Percentiles rank a stretch among this genome's conserved stretches.
Conservation (phyloP, 2,113 vertebrate genomes). For the Centropus bengalensis region DNA sequence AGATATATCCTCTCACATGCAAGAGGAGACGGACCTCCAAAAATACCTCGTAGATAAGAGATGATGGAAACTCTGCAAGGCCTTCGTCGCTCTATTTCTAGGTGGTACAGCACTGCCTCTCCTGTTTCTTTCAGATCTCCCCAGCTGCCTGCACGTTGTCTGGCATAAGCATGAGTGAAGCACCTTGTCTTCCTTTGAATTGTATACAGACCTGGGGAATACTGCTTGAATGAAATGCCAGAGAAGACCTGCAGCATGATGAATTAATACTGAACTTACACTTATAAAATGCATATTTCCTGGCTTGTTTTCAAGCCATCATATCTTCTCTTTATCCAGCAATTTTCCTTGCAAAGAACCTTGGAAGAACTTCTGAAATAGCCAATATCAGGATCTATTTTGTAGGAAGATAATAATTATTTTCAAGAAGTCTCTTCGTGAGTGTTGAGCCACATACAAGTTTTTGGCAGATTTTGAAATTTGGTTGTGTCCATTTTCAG, state of each 20-base stretch:
- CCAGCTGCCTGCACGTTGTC: no score
- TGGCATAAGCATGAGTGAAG: not conserved
- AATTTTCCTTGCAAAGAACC: not conserved
- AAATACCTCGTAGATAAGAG: not conserved
- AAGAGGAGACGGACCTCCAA: not conserved
- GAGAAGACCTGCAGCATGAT: not conserved
- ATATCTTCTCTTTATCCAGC: not conserved
- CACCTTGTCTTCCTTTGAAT: fast-evolving
- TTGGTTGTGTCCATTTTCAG: not conserved
- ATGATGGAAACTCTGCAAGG: not conserved
- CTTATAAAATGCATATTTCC: not conserved
- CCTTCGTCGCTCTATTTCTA: not conserved
- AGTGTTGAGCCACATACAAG: not conserved
- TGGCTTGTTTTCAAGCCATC: not conserved
- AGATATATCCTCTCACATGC: no score
- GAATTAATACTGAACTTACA: not conserved
- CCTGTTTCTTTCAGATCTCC: not conserved
- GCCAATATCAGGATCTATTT: not conserved
- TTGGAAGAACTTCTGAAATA: not conserved
- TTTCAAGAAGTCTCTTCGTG: not conserved
- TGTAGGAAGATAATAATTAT: not conserved
- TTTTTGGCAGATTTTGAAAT: not conserved
- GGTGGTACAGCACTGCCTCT: not conserved
- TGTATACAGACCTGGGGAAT: not conserved
- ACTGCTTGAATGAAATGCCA: not conserved